Evolutionary conservation across 2,797 vertebrate genomes (phyloP), one percentile per base, ranked within the genome.

Genomic region (Phalloptychus januarius): DNA sequence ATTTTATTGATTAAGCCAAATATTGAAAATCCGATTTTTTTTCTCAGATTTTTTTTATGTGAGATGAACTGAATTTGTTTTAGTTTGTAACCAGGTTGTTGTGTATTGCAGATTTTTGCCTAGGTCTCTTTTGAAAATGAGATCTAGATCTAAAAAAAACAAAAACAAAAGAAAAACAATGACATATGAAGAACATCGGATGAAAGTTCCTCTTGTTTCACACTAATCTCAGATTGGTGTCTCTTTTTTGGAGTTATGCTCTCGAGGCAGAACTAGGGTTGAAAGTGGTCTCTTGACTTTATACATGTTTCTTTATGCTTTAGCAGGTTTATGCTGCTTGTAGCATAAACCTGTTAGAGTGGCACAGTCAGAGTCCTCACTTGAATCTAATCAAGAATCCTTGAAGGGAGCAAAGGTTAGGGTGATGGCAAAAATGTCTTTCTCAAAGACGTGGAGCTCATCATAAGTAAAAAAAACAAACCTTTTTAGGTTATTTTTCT

Each of bases 191-290:
- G n/a, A n/a, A n/a, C n/a, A n/a, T n/a, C n/a, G 7, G 44, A 31
- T 79, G 36, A 74, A 74, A 10, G 76, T 33, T 46, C 52, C 31
- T 48, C 77, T 85, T 4, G 0, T 67, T 74, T 71, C 12, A 76
- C 15, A 78, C 78, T 25, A 12, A 77, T 33, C 13, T 25, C 8
- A 63, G 42, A 79, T 76, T 73, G 11, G 4, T 48, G 67, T 77
- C 63, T 70, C 50, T 61, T 11, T 46, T 50, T 31, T 61, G 38
- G 42, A 33, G n/a, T 71, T 36, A 33, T 61, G 38, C n/a, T 58
- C 69, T 58, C n/a, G 18, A 45, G 8, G 31, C 31, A 63, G 58
- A 36, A 33, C 20, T 20, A 63, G 58, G 31, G 2, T 63, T 36
- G 18, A 63, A 63, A 61, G 13, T 36, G 7, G 31, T 20, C 31